Evolutionary conservation across 2,113 vertebrate genomes (phyloP), one percentile per base, ranked within the genome.

Genomic region (Myotis lucifugus): DNA sequence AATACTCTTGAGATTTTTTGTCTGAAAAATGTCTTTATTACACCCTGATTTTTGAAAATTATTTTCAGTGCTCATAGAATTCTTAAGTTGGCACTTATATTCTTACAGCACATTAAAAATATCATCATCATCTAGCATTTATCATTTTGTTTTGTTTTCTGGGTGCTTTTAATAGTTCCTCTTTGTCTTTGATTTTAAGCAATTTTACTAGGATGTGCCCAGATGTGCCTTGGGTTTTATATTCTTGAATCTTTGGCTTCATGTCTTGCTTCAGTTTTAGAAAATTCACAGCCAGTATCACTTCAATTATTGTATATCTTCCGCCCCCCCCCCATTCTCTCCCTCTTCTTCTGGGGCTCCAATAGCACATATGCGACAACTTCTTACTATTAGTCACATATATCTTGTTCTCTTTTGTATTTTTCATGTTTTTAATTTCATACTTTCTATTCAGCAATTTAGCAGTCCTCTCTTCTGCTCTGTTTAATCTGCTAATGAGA

Each of bases 131-230:
- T 37, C 18, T 70, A 78, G 9, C 54, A 64, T 90, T 86, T 69
- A 46, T 85, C 23, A 56, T 29, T 77, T 56, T 84, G 46, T 73
- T 85, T 84, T 86, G 29, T 82, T 52, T 12, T 37, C 25, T 72
- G 4, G 40, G 21, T 69, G 8, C 46, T 85, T 88, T 95, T 66
- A 82, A 19, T 9, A n/a, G 66, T 86, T 90, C 70, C 50, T 50
- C 29, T 91, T 93, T 70, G n/a, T 73, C 56, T 93, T 91, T 93
- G 8, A 72, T 90, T 88, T 93, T 93, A 78, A 94, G 48, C 19
- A 93, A 19, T 82, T 81, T 93, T 46, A 48, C 25, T 85, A 7
- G 19, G 18, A 37, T 85, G 29, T 67, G 25, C 27, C 5, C 40
- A 72, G 25, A 13, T 48, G 6, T 40, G 34, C 21, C 25, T 70